These are phyloP conservation scores for Athene noctua DNA, from an alignment of 2,113 vertebrate genomes.

Conservation along the genomic window DNA sequence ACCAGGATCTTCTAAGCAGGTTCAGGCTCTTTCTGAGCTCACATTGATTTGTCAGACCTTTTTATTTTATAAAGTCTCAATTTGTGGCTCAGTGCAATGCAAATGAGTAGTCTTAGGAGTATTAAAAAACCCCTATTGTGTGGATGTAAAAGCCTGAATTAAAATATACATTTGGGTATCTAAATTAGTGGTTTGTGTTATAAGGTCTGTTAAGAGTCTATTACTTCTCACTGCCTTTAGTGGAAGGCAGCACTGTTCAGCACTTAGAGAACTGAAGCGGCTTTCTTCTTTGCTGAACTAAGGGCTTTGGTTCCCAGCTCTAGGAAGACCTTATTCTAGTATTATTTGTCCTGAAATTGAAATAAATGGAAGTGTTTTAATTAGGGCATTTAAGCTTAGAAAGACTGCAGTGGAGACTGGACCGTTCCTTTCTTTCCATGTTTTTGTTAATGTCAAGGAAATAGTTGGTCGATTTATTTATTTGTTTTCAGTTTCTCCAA, in stretches of 20 bases:
- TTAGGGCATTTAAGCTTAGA: not conserved
- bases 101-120: not conserved
- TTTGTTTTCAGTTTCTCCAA: not conserved
- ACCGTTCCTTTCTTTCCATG: not conserved
- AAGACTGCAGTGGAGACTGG: not conserved
- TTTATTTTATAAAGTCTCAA: not conserved
- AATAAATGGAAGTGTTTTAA: not conserved
- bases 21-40: not conserved
- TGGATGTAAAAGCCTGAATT: not conserved
- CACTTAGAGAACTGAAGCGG: not conserved
- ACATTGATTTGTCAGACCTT: not conserved
- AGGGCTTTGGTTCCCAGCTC: not conserved
- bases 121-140: not conserved
- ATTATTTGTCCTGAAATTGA: slow-evolving; percentile 1
- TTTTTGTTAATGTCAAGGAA: not conserved
- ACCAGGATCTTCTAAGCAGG: not conserved
- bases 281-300: not conserved
- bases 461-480: not conserved
- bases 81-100: not conserved
- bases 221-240: not conserved
- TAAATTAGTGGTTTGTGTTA: slow-evolving; percentile 7
- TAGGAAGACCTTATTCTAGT: not conserved
- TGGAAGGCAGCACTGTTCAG: not conserved
- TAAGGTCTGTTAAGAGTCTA: not conserved
- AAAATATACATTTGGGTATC: not conserved